phyloP scores from a whole-genome alignment of 2,888 invertebrate genomes.

The Pseudeuparius sepicola region DNA sequence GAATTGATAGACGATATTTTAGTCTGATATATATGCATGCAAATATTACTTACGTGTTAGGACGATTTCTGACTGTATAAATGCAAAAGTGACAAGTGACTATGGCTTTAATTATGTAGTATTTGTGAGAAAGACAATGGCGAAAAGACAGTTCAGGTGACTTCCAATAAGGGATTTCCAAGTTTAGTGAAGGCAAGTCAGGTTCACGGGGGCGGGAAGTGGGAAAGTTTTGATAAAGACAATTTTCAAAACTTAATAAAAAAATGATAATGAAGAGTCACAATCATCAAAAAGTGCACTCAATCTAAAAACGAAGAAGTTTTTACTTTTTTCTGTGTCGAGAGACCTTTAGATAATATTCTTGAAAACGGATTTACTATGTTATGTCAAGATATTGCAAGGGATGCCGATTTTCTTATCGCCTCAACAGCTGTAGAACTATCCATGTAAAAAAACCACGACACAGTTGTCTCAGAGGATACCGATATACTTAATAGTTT shows the following conservation, averaged over 20 bases:
- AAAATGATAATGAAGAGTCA: not conserved
- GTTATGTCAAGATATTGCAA: constrained; percentile 8
- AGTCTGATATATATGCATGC: no score
- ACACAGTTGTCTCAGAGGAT: constrained; percentile 10
- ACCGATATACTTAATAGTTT: constrained; percentile 9
- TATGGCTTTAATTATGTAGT: no score
- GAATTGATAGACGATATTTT: no score
- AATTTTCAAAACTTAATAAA: not conserved
- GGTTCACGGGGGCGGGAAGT: constrained; percentile 1
- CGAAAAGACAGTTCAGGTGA: no score
- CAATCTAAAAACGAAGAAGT: constrained; percentile 5
- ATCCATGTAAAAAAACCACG: constrained; percentile 5
- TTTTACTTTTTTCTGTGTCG: constrained; percentile 9
- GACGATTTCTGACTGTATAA: no score
- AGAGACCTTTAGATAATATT: constrained; percentile 4
- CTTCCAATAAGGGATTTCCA: constrained; percentile 5
- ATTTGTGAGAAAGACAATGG: no score
- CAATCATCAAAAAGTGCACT: no score
- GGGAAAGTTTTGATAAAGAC: constrained; percentile 4
- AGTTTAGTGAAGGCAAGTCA: constrained; percentile 8
- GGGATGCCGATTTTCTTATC: constrained; percentile 4
- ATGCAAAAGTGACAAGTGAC: no score
- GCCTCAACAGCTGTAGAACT: constrained; percentile 4
- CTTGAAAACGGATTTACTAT: constrained; percentile 4
- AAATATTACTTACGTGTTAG: no score